Evolutionary conservation across 1,140 invertebrate genomes (phyloP).

Genomic region (Helicoverpa zea): DNA sequence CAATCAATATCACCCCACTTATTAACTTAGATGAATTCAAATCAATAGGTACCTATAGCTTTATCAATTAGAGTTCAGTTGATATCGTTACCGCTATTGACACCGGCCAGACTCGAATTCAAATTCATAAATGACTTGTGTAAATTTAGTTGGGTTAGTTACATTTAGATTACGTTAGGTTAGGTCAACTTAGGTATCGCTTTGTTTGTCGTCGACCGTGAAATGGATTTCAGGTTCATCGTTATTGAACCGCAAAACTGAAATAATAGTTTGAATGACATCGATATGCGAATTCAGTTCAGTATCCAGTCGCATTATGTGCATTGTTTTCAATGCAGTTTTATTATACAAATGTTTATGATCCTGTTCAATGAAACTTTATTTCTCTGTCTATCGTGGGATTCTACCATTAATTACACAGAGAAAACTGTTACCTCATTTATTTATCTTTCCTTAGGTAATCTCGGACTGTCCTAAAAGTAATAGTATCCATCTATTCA

Average conservation of each 20-base stretch:
- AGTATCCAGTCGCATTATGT: not conserved
- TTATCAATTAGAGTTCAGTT: not conserved
- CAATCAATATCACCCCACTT: not conserved
- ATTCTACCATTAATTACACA: too few species aligned
- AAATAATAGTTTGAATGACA: constrained; percentile 16
- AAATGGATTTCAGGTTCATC: constrained; percentile 24
- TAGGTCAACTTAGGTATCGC: constrained; percentile 7
- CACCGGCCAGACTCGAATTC: constrained; percentile 12
- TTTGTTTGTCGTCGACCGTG: constrained; percentile 36
- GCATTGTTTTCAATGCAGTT: not conserved
- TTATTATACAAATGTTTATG: too few species aligned
- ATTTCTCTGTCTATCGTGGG: too few species aligned
- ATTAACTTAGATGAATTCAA: not conserved
- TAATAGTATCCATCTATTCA: too few species aligned
- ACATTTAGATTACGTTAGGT: constrained; percentile 33
- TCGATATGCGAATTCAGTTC: not conserved
- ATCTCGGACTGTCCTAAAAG: too few species aligned
- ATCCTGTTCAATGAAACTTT: too few species aligned
- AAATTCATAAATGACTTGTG: constrained; percentile 32
- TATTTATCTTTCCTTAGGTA: too few species aligned
- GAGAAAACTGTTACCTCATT: too few species aligned
- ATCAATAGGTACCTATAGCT: not conserved
- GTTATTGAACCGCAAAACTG: not conserved
- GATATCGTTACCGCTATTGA: not conserved
- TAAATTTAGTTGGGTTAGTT: constrained; percentile 29